Base-by-base conservation (phyloP, 2,888 invertebrate species). In the Lordiphosa fenestrarum region DNA sequence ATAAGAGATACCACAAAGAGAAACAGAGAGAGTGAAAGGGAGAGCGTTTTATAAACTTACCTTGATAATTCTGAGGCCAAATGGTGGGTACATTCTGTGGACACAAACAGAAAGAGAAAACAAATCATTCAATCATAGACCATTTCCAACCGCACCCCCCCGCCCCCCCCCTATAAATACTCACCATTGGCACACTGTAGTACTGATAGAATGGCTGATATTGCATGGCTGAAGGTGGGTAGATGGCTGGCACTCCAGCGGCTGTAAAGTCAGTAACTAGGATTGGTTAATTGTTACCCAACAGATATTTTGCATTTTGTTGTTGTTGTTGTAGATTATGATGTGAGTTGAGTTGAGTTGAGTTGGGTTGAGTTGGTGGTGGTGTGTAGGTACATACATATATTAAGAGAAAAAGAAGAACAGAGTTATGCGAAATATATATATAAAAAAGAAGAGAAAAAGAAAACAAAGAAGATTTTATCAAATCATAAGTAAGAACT, bases 61-160 rank as follows among this genome's bases (percentile, higher is more conserved):
- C 90, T 90, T 90, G 90, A 87, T 90, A 90, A 81, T 89, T 90
- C 81, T 89, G 90, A 83, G 90, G 90, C 90, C 90, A 90, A 85
- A 90, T 90, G 87, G 90, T 88, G 86, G 90, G 90, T 80, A 90
- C 90, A 88, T 90, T 90, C 90, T 90, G 76, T 53, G 69, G 70
- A 68, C 61, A 19, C 9, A 30, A 33, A n/a, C n/a, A 2, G 6
- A 9, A 10, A 5, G 13, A 30, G 2, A 36, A 9, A 21, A 4
- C 12, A 9, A 12, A 30, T 10, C 30, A 30, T 30, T 30, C 30
- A 30, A 30, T 30, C 30, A 10, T 4, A 30, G 7, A 3, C 30
- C 9, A 9, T 30, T 30, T 30, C n/a, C n/a, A n/a, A n/a, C n/a
- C n/a, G n/a, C n/a, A 3, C 30, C 10, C 1, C 25, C 25, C 25